Base-by-base conservation (phyloP, 2,113 vertebrate genomes). In the zebrafish (Danio rerio) region DNA sequence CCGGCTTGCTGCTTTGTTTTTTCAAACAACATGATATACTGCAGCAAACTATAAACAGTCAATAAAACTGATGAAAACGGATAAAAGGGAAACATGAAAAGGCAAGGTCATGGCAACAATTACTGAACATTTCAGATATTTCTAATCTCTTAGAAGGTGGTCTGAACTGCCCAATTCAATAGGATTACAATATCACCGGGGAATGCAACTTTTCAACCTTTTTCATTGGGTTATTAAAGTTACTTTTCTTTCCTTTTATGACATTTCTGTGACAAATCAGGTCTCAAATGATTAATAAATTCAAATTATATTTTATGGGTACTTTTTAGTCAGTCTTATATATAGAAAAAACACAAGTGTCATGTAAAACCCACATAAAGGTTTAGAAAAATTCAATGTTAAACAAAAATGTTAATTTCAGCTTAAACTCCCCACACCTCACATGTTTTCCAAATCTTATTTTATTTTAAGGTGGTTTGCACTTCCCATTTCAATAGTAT, bases 1-100 rank as follows among this genome's bases (percentile, higher is more conserved):
- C 78, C 76, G 16, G 15, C 74, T 73, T 31, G 65, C 40, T 61
- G 68, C 16, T 53, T 47, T 16, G 68, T 74, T 85, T 86, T 31
- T 31, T 31, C 31, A 66, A 7, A 18, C 6, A 20, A 9, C 62
- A 81, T 0, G 9, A 65, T 12, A 69, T 15, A 69, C 52, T 5
- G 68, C 55, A 15, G 52, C 16, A 21, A 40, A 59, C 55, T 56
- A 73, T 75, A 75, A 75, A 59, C 40, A 75, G 13, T 75, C 73
- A 47, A 75, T 59, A 75, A 13, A 59, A 18, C 73, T 13, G 7
- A 42, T 18, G 40, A 53, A 40, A 53, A 31, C 70, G 31, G 9
- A 42, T 42, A 55, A 47, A 75, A 75, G 55, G n/a, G 20, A 47
- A 59, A 43, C 18, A 61, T 2, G 58, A 65, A 68, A 69, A 69